A percentile compares a stretch with the other conserved stretches of the same genome.
Evolutionary conservation across 1,140 invertebrate species (phyloP).

Genomic region (Microplitis demolitor): DNA sequence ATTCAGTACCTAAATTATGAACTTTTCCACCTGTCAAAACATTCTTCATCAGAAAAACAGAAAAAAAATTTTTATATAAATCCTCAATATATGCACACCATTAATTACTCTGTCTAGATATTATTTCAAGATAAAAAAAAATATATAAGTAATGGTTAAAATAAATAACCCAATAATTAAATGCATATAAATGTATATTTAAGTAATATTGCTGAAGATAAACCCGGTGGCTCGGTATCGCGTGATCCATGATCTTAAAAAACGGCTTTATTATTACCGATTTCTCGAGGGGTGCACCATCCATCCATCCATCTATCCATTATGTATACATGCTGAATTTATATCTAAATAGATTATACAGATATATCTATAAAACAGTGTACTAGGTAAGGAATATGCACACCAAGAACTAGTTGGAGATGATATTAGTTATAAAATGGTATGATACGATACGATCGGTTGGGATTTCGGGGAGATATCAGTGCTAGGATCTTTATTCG

Average conservation of each 20-base stretch:
- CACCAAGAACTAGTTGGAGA: constrained; percentile 14
- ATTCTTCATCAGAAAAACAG: too few relatives aligned
- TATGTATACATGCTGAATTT: too few relatives aligned
- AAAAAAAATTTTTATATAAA: too few relatives aligned
- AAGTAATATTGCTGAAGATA: background rate
- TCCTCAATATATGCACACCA: too few relatives aligned
- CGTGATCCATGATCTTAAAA: constrained; percentile 3
- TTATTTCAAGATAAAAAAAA: too few relatives aligned
- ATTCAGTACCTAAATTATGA: too few relatives aligned
- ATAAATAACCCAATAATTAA: background rate
- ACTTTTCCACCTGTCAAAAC: too few relatives aligned
- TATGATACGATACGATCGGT: constrained; percentile 26
- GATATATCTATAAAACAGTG: background rate
- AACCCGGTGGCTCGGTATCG: background rate
- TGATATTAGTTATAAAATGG: constrained; percentile 29
- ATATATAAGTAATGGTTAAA: too few relatives aligned
- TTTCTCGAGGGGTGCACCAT: background rate
- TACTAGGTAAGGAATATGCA: background rate
- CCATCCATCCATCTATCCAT: too few relatives aligned
- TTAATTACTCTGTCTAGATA: too few relatives aligned
- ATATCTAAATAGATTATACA: background rate
- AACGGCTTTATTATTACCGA: background rate
- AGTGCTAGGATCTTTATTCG: constrained; percentile 32
- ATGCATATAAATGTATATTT: background rate
- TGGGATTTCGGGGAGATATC: constrained; percentile 26